Evolutionary conservation across 2,113 vertebrate genomes (phyloP), one percentile per base, ranked within the genome.

Genomic region (Carassius auratus): DNA sequence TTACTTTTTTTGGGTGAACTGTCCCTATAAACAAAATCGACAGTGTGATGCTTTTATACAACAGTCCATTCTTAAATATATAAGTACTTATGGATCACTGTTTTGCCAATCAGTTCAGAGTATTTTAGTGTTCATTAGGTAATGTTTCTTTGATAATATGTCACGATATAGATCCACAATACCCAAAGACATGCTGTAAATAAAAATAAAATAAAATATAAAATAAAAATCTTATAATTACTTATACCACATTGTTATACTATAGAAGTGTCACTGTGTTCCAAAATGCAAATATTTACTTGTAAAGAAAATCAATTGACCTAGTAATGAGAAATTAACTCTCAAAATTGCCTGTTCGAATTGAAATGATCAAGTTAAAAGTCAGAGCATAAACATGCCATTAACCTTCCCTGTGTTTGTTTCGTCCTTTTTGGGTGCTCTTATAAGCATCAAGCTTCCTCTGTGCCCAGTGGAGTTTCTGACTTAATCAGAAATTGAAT

Each of bases 401-500:
- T 80, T 80, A 80, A 61, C 90, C 52, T 84, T 59, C 73, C 71
- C 42, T 62, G 21, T 84, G 64, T 85, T 80, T 80, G 77, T 85
- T 81, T 69, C 10, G 74, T 38, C 21, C 23, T 64, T 26, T 64
- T 64, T 45, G 42, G 33, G 12, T 78, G 12, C 21, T 42, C 50
- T 23, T 86, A 57, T 75, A 71, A 81, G 61, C 30, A 30, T 26
- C 50, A 17, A 55, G 68, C 80, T 79, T 55, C 74, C 13, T 68
- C 45, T 73, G 64, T 52, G 50, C 33, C 64, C 61, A 83, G 36
- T 55, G 8, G 83, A 86, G 71, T 8, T 86, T 59, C 86, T 36
- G 8, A 33, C 81, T 81, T 79, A 89, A 85, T 84, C 81, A 81
- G 76, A 79, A 84, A 83, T 81, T 68, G 48, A 82, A 62, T 81